phyloP scores from a whole-genome alignment of 2,113 vertebrate genomes.

The Diadophis punctatus region DNA sequence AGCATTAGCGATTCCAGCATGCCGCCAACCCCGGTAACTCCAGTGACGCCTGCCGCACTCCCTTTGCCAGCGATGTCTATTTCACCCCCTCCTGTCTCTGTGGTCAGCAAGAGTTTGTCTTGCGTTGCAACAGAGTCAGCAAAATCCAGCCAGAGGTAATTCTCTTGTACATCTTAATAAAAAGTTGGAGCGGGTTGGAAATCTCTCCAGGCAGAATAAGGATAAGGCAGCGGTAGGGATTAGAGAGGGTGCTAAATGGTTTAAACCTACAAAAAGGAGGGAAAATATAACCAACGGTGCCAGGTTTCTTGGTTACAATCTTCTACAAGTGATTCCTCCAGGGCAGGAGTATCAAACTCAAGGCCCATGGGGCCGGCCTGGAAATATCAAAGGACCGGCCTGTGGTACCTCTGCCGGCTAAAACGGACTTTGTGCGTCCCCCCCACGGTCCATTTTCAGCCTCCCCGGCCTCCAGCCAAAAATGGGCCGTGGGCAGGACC shows the following conservation, averaged over 20 bases:
- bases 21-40: constrained; percentile 75
- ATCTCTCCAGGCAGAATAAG: background rate
- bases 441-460: too few relatives aligned
- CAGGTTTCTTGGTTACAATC: background rate
- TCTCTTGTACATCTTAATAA: accelerated
- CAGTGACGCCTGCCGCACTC: constrained; percentile 72
- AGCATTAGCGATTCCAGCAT: constrained; percentile 77
- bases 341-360: background rate
- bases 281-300: background rate
- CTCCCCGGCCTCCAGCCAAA: too few relatives aligned
- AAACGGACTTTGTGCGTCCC: too few relatives aligned
- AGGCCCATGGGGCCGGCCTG: too few relatives aligned
- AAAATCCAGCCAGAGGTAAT: constrained; percentile 84
- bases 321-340: background rate
- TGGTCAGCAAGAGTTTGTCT: constrained; percentile 73
- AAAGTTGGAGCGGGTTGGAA: background rate
- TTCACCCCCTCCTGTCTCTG: constrained; percentile 75
- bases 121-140: constrained; percentile 70
- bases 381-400: too few relatives aligned
- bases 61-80: constrained; percentile 77
- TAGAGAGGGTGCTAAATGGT: background rate
- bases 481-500: too few relatives aligned
- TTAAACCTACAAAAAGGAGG: too few relatives aligned
- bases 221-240: background rate
- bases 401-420: too few relatives aligned